phyloP scores from a whole-genome alignment of 2,113 vertebrate genomes.

The Baryphthengus martii region DNA sequence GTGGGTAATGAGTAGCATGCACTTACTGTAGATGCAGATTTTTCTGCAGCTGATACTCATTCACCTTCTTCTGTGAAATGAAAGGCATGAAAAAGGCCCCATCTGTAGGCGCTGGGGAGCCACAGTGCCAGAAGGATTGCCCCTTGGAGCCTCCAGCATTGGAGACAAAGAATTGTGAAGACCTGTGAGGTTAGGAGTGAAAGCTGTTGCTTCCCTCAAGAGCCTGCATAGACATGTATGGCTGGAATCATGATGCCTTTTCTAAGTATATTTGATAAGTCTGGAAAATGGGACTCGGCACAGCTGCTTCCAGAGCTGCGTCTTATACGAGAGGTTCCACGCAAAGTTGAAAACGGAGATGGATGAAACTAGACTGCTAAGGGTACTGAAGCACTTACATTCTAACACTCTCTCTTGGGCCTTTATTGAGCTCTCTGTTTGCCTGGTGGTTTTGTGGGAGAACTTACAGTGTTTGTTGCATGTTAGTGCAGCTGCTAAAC shows the following conservation, averaged over 20 bases:
- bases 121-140: neutral
- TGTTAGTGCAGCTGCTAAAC: neutral
- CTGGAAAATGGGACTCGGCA: neutral
- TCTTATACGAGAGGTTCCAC: neutral
- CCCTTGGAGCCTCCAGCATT: neutral
- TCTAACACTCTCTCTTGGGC: neutral
- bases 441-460: neutral
- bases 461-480: neutral
- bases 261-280: neutral
- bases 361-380: neutral
- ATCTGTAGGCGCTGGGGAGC: rapidly evolving
- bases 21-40: neutral
- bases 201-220: neutral
- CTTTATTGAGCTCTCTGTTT: neutral
- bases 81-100: neutral
- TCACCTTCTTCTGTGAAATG: neutral
- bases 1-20: no score
- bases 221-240: neutral
- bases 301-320: neutral
- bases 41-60: neutral
- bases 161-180: neutral
- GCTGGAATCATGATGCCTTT: neutral
- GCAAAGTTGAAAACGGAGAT: neutral
- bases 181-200: neutral
- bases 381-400: neutral